Evolutionary conservation across 1,140 invertebrate genomes (phyloP), one percentile per base, ranked within the genome.

Genomic region (Meloidogyne exigua): DNA sequence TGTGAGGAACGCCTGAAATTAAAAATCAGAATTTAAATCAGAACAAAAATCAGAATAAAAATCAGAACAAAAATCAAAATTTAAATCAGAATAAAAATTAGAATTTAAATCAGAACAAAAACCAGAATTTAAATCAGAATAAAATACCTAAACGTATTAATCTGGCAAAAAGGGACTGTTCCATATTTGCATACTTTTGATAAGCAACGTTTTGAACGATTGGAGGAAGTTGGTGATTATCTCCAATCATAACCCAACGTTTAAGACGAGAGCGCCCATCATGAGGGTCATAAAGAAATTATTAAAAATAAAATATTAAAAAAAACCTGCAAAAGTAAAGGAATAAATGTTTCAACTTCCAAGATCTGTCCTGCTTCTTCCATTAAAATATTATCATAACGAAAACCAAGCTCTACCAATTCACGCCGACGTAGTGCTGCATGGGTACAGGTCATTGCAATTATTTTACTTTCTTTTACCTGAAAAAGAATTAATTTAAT

Each of bases 201-300:
- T 99, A 99, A 18, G 96, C 96, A 93, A 98, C 97, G 88, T 99
- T 99, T 88, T 99, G 99, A 49, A 99, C 97, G 12, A 99, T 95
- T 0, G 97, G 97, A 0, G 97, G 97, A 79, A 99, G 89, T 88
- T 99, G 97, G 89, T 99, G 95, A 88, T 99, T 97, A 90, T 99
- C 96, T 9, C 96, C 97, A 86, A 81, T 99, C 97, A 99, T 99
- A 71, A 99, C 98, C 96, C 97, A 99, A 15, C 97, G 91, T 89
- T 99, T 99, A 39, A 99, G 88, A 1, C 96, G 91, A 88, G 96
- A 98, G 64, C 92, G 92, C 2, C 95, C 95, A 87, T 98, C 95
- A 86, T 97, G 92, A 0, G 96, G 95, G 89, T 98, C 98, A 88
- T 90, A 79, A 36, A 79, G 75, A 26, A n/a, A n/a, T 18, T 12